These are phyloP conservation scores for Acipenser ruthenus DNA, from an alignment of 2,797 vertebrate genomes.

Conservation along the genomic window DNA sequence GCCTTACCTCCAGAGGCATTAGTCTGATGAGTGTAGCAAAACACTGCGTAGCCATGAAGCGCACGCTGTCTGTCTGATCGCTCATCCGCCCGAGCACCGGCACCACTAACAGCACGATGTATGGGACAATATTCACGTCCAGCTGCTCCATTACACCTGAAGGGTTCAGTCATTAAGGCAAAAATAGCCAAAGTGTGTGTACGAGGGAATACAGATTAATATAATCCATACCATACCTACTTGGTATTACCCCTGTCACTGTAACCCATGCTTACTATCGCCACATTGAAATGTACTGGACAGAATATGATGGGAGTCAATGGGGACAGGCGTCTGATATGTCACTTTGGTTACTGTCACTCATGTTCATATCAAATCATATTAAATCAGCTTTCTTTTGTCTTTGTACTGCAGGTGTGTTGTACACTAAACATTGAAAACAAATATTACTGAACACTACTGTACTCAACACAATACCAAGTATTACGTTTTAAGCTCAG, in stretches of 20 bases:
- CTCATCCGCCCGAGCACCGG: constrained; percentile 96
- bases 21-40: constrained; percentile 93
- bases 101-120: constrained; percentile 94
- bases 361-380: too few species aligned
- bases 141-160: constrained; percentile 96
- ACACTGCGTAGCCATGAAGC: constrained; percentile 97
- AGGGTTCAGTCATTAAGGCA: constrained; percentile 49
- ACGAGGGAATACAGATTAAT: neutral
- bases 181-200: neutral
- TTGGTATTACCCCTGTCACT: neutral
- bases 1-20: constrained; percentile 92
- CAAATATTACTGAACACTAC: too few species aligned
- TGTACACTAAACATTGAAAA: too few species aligned
- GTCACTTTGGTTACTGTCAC: too few species aligned
- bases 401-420: too few species aligned
- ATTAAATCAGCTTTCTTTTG: too few species aligned
- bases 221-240: neutral
- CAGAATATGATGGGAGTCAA: too few species aligned
- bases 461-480: too few species aligned
- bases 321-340: too few species aligned
- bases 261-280: too few species aligned
- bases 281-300: too few species aligned
- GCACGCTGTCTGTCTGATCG: constrained; percentile 91
- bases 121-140: constrained; percentile 92
- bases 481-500: too few species aligned